Percentiles rank a stretch among this genome's conserved stretches.
phyloP scores from a whole-genome alignment of 2,797 vertebrate species.

The Carapus acus region DNA sequence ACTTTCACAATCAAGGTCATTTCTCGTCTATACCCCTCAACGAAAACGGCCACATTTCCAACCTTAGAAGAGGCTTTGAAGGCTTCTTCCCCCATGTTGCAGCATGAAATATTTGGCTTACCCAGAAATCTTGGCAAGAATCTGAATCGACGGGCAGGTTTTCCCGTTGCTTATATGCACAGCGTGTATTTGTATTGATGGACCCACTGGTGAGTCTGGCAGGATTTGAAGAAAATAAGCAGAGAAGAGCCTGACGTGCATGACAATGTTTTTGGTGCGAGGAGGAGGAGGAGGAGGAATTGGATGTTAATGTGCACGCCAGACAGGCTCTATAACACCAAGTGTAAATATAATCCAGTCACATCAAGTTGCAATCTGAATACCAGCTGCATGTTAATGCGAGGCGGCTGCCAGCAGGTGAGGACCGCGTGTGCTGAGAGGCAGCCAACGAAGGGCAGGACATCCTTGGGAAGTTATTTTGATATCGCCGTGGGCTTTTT shows the following conservation, averaged over 20 bases:
- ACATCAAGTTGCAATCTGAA: not conserved
- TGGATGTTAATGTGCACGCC: conserved; percentile 35
- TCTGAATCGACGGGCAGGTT: conserved; percentile 9
- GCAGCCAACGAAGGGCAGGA: conserved; percentile 8
- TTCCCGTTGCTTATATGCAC: conserved; percentile 18
- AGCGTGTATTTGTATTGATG: conserved; percentile 19
- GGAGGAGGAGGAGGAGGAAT: conserved; percentile 29
- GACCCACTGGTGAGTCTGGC: conserved; percentile 2
- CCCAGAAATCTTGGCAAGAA: not conserved
- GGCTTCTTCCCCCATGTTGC: not conserved
- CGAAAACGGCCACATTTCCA: too few species aligned
- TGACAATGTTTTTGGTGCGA: conserved; percentile 30
- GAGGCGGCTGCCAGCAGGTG: conserved; percentile 14
- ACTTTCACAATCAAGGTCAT: too few species aligned
- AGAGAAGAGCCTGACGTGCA: conserved; percentile 14
- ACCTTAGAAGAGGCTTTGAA: too few species aligned
- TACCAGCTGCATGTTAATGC: conserved; percentile 38
- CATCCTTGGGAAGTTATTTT: conserved; percentile 12
- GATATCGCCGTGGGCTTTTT: not conserved
- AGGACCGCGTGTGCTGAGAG: conserved; percentile 20
- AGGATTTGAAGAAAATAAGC: conserved; percentile 17
- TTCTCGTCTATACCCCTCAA: too few species aligned
- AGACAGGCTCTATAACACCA: conserved; percentile 32
- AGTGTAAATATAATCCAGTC: conserved; percentile 5
- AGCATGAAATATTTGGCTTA: not conserved